A percentile compares a stretch with the other conserved stretches of the same genome.
phyloP scores from a whole-genome alignment of 2,797 vertebrate species.

The Aplochiton taeniatus region DNA sequence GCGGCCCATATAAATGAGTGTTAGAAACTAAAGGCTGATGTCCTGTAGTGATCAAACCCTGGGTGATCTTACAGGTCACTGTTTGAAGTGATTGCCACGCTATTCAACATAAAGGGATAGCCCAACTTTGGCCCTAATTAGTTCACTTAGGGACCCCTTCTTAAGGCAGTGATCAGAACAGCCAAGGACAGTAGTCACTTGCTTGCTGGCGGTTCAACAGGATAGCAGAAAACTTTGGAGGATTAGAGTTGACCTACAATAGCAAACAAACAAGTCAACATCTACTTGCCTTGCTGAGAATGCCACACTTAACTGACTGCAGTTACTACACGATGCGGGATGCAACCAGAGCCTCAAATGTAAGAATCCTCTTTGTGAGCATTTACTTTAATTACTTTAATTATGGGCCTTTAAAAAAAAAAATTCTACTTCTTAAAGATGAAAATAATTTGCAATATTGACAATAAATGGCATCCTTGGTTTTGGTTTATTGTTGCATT shows the following conservation, averaged over 20 bases:
- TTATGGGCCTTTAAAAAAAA: too few relatives aligned
- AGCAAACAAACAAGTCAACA: slow-evolving; percentile 49
- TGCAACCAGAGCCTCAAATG: slow-evolving; percentile 69
- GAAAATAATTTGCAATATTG: too few relatives aligned
- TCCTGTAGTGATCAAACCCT: slow-evolving; percentile 83
- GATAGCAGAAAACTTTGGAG: slow-evolving; percentile 27
- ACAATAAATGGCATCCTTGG: too few relatives aligned
- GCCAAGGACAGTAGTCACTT: slow-evolving; percentile 50
- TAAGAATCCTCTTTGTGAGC: slow-evolving; percentile 56
- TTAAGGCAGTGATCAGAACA: slow-evolving; percentile 68
- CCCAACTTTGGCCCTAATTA: slow-evolving; percentile 79
- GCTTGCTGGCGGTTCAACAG: slow-evolving; percentile 51
- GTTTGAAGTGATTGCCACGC: slow-evolving; percentile 84
- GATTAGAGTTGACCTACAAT: too few relatives aligned
- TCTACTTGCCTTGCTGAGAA: slow-evolving; percentile 63
- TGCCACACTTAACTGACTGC: slow-evolving; percentile 85
- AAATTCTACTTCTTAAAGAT: too few relatives aligned
- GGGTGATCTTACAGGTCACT: slow-evolving; percentile 79
- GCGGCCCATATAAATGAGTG: slow-evolving; percentile 73
- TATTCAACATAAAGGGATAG: slow-evolving; percentile 78
- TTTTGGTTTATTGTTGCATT: background rate
- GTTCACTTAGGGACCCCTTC: slow-evolving; percentile 77
- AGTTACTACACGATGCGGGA: slow-evolving; percentile 81
- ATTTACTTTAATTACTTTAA: background rate
- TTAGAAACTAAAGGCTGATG: slow-evolving; percentile 75